These are phyloP conservation scores for Steatocranus sp. DNA, from an alignment of 2,797 vertebrate species.

Conservation along the genomic window DNA sequence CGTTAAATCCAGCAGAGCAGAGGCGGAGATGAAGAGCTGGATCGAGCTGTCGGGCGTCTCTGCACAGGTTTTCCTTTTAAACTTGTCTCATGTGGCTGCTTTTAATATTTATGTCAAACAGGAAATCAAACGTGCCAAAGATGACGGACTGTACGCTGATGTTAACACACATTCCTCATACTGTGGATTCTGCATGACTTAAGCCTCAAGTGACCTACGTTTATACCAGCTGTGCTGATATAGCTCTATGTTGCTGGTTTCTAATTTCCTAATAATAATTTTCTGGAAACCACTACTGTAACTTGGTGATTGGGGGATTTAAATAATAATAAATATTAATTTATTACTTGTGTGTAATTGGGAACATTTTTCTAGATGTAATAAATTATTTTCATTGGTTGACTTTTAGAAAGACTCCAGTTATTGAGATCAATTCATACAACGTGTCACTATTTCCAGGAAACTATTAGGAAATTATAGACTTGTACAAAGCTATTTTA, in stretches of 20 bases:
- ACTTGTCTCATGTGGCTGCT: background rate
- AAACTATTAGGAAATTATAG: background rate
- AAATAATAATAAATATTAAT: background rate
- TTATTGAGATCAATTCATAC: background rate
- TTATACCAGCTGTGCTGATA: background rate
- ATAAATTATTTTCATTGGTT: background rate
- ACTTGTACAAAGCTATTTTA: background rate
- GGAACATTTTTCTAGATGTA: background rate
- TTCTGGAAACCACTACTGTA: background rate
- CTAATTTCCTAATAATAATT: background rate
- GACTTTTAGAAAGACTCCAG: background rate
- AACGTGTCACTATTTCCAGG: background rate
- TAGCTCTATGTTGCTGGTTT: background rate
- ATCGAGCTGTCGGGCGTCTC: background rate
- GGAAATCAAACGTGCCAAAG: constrained; percentile 58
- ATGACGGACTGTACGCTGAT: background rate
- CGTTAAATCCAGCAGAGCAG: background rate
- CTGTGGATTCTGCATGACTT: background rate
- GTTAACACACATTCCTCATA: constrained; percentile 12
- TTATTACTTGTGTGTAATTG: background rate
- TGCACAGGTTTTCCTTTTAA: background rate
- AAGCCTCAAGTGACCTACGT: constrained; percentile 40
- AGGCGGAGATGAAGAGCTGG: background rate
- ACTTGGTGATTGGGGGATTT: background rate
- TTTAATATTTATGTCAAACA: constrained; percentile 6